Evolutionary conservation across 2,888 invertebrate genomes (phyloP), one percentile per base, ranked within the genome.

Genomic region (Odontocolon sp.): DNA sequence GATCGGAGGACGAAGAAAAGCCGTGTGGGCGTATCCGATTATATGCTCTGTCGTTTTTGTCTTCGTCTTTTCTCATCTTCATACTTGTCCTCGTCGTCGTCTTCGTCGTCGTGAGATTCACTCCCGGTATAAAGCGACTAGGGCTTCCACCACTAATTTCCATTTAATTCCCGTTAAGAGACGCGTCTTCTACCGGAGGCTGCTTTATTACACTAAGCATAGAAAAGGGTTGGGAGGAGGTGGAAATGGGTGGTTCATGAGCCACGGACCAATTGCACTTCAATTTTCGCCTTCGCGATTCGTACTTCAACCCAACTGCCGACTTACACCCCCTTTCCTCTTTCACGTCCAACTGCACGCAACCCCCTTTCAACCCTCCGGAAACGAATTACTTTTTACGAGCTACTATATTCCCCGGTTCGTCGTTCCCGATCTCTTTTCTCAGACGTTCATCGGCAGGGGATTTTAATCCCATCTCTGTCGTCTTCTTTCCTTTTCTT

Each of bases 341-440:
- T n/a, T 18, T 56, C 66, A 40, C 54, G 31, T 68, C 52, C 59
- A 40, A 50, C 50, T 36, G 21, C 38, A 71, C 61, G 42, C 28
- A 47, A n/a, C 26, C 40, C 11, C 40, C 18, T 33, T 38, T 69
- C 5, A 31, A 31, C 21, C 23, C 31, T 57, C 31, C 23, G 66
- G 61, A 79, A 73, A 61, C 76, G 69, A 79, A 79, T 79, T 79
- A 79, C 76, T 79, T 79, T 79, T 79, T 79, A 76, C 76, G 78
- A 76, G 42, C 50, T 36, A 0, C 14, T 33, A 66, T 59, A 31
- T 38, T 64, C 42, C 50, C 26, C 26, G 33, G 50, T 72, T 31
- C 54, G 47, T 70, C 72, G 59, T 50, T 72, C 40, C 38, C 70
- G 36, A 71, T 68, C 36, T 57, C 67, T 23, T 31, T 26, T 50